A percentile compares a stretch with the other conserved stretches of the same genome.
phyloP scores from a whole-genome alignment of 2,113 vertebrate species.

The Chionodraco myersi region DNA sequence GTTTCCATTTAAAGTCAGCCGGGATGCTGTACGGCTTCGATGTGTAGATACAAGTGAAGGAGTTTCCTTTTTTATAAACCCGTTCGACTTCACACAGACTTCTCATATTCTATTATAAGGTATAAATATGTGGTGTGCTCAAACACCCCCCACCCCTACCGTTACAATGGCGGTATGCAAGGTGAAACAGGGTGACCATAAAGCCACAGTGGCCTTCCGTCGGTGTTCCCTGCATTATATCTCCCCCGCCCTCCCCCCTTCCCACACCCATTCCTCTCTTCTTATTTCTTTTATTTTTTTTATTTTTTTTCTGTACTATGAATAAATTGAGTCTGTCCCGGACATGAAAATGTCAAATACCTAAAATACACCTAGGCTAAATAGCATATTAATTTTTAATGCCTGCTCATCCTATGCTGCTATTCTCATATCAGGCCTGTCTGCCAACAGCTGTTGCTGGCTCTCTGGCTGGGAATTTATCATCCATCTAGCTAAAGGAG shows the following conservation, averaged over 20 bases:
- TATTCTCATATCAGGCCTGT: conserved; percentile 90
- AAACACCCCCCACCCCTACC: background rate
- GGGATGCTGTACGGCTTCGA: background rate
- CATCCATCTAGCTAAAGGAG: conserved; percentile 83
- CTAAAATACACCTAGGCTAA: conserved; percentile 91
- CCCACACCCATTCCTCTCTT: conserved; percentile 46
- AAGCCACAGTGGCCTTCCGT: conserved; percentile 76
- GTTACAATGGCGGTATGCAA: conserved; percentile 37
- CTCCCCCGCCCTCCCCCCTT: conserved; percentile 2
- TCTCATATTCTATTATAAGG: background rate
- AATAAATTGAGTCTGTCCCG: conserved; percentile 89
- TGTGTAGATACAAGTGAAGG: background rate
- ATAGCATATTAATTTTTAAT: conserved; percentile 92
- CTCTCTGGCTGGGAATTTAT: conserved; percentile 87
- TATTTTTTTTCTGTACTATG: conserved; percentile 80
- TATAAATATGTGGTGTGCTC: conserved; percentile 9
- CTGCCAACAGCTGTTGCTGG: conserved; percentile 89
- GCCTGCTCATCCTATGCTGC: conserved; percentile 89
- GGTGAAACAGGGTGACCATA: conserved; percentile 72
- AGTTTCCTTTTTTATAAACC: background rate
- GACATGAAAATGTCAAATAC: conserved; percentile 91
- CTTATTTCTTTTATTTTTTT: conserved; percentile 68
- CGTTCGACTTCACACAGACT: background rate
- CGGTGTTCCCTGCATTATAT: conserved; percentile 58
- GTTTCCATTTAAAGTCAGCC: background rate